phyloP scores from a whole-genome alignment of 2,113 vertebrate species.

The Neomonachus schauinslandi region DNA sequence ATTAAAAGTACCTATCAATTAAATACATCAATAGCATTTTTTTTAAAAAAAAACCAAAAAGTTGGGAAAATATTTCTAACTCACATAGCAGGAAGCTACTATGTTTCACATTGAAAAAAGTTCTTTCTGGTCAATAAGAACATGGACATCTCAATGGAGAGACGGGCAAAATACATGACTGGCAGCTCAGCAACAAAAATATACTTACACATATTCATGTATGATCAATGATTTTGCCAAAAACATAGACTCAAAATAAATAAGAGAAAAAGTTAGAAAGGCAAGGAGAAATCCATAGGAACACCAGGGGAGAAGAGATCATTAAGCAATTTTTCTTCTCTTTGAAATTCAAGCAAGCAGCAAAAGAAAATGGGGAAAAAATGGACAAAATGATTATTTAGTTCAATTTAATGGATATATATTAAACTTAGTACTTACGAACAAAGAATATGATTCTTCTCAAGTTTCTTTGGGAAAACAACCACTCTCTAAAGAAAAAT shows the following conservation, averaged over 20 bases:
- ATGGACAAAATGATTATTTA: not conserved
- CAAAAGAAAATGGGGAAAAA: not conserved
- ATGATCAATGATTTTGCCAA: not conserved
- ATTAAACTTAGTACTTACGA: not conserved
- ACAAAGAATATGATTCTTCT: not conserved
- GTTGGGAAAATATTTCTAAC: not conserved
- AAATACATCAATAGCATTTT: not conserved
- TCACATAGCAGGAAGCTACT: not conserved
- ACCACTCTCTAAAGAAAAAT: slow-evolving; percentile 26
- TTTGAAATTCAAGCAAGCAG: not conserved
- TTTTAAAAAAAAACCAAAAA: not conserved
- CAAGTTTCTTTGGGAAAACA: slow-evolving; percentile 2
- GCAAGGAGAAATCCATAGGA: not conserved
- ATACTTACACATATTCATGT: not conserved
- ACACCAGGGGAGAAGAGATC: not conserved
- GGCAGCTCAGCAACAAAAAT: not conserved
- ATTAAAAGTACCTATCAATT: not conserved
- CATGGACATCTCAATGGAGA: not conserved
- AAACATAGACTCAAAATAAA: not conserved
- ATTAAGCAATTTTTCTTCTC: not conserved
- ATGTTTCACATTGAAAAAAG: not conserved
- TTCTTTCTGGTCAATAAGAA: not conserved
- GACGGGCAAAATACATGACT: not conserved
- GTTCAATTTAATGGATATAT: not conserved
- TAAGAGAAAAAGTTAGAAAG: not conserved